Evolutionary conservation across 2,888 invertebrate genomes (phyloP).

Genomic region (Cactoblastis cactorum): DNA sequence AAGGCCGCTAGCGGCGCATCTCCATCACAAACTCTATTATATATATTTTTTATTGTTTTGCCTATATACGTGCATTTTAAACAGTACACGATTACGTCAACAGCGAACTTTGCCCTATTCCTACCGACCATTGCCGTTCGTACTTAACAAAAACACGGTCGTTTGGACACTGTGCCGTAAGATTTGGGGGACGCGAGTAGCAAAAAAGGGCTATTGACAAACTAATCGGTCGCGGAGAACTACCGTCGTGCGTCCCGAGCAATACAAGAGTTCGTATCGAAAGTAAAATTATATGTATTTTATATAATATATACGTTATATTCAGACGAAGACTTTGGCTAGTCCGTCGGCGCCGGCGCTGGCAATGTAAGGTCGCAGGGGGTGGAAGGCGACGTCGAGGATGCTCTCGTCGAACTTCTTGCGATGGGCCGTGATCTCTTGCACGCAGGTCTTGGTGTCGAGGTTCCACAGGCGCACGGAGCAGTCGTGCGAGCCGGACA

Average conservation of each 20-base stretch:
- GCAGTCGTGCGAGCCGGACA: conserved; percentile 99
- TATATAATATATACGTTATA: conserved; percentile 30
- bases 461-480: conserved; percentile 99
- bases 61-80: not conserved
- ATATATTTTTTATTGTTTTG: not conserved
- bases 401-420: conserved; percentile 99
- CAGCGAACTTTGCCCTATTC: not conserved
- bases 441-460: conserved; percentile 99
- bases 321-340: conserved; percentile 97
- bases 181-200: not conserved
- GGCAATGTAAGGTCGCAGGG: conserved; percentile 98
- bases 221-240: conserved; percentile 23
- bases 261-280: conserved; percentile 45
- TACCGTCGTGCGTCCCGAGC: conserved; percentile 31
- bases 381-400: conserved; percentile 99
- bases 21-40: not conserved
- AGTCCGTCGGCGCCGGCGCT: conserved; percentile 99
- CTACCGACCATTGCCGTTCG: not conserved
- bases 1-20: not conserved
- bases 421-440: conserved; percentile 99
- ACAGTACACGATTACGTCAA: not conserved
- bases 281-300: conserved; percentile 49
- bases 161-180: not conserved
- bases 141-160: not conserved
- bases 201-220: not conserved